These are phyloP conservation scores for Regulus satrapa DNA, from an alignment of 2,113 vertebrate species.

Conservation along the genomic window DNA sequence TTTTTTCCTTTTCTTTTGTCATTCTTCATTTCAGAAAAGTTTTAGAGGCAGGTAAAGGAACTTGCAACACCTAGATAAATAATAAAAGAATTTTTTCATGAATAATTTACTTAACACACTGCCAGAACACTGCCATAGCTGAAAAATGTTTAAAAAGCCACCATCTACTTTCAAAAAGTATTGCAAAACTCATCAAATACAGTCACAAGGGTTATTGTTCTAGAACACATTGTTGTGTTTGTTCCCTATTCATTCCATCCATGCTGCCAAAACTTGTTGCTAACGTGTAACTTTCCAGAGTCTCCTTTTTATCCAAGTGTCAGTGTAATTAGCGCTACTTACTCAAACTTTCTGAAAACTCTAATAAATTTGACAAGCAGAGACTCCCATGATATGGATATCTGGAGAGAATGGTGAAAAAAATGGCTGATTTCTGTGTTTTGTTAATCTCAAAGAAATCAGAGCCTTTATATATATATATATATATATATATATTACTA, in stretches of 20 bases:
- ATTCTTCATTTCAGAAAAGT: neutral
- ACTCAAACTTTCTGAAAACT: neutral
- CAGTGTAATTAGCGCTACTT: neutral
- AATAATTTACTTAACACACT: neutral
- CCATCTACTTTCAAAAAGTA: neutral
- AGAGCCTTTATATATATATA: too few species aligned
- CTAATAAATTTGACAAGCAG: neutral
- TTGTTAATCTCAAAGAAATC: neutral
- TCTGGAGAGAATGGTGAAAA: accelerated
- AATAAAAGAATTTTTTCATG: neutral
- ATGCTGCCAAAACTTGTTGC: neutral
- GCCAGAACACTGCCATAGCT: neutral
- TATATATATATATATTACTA: neutral
- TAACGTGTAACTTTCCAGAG: neutral
- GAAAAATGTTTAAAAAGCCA: neutral
- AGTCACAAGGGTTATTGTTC: neutral
- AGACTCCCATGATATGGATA: neutral
- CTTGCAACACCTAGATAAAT: neutral
- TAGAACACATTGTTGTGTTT: neutral
- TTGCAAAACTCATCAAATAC: neutral
- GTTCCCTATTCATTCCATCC: neutral
- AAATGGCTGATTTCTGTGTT: too few species aligned
- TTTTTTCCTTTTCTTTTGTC: accelerated
- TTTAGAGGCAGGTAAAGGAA: neutral
- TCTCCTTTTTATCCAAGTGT: neutral